These are phyloP conservation scores for Brachycybe producta DNA, from an alignment of 2,888 invertebrate genomes.

Conservation along the genomic window DNA sequence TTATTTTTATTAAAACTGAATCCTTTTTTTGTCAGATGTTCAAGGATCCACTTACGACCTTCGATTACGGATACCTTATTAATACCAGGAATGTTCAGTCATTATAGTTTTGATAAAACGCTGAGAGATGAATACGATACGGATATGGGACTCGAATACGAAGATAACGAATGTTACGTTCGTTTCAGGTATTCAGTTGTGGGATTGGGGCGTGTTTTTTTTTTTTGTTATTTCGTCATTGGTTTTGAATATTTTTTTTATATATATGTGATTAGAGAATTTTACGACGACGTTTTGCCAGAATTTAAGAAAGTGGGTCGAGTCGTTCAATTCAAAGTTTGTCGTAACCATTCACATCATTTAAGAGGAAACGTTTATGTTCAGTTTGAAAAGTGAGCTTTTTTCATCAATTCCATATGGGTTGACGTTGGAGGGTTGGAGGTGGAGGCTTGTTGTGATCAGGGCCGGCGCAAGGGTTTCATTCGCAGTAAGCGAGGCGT, in stretches of 20 bases:
- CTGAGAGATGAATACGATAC: slow-evolving; percentile 63
- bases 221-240: not conserved
- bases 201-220: not conserved
- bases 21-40: slow-evolving; percentile 41
- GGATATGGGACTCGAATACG: slow-evolving; percentile 70
- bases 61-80: slow-evolving; percentile 59
- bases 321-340: slow-evolving; percentile 49
- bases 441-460: too few relatives aligned
- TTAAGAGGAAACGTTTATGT: slow-evolving; percentile 82
- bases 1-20: slow-evolving; percentile 5
- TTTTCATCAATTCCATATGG: too few relatives aligned
- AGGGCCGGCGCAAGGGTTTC: too few relatives aligned
- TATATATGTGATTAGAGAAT: slow-evolving; percentile 41
- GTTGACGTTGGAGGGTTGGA: too few relatives aligned
- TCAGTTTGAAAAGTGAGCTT: slow-evolving; percentile 46
- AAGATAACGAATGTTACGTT: slow-evolving; percentile 62
- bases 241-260: not conserved
- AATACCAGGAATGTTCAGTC: slow-evolving; percentile 66
- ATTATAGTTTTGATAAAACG: slow-evolving; percentile 63
- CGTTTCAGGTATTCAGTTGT: slow-evolving; percentile 45
- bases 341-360: slow-evolving; percentile 72
- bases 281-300: slow-evolving; percentile 69
- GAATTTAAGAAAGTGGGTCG: slow-evolving; percentile 52
- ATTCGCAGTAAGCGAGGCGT: too few relatives aligned
- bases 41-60: slow-evolving; percentile 56